A percentile compares a stretch with the other conserved stretches of the same genome.
Conservation (phyloP, 2,888 invertebrate species). For the Xiphydria camelus region DNA sequence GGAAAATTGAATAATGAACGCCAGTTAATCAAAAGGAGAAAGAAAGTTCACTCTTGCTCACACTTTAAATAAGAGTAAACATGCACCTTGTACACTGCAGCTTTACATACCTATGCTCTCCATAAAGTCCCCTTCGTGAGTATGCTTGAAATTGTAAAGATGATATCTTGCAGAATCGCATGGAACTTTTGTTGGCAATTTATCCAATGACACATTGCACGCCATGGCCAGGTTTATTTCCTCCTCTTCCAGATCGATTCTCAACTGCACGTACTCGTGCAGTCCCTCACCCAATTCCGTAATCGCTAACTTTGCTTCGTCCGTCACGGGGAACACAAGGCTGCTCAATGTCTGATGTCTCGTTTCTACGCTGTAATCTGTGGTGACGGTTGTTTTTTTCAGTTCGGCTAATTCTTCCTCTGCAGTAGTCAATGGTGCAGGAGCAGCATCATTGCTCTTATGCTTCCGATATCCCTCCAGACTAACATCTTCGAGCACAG, state of each 20-base stretch:
- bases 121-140: conserved; percentile 88
- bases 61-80: no score
- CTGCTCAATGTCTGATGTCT: conserved; percentile 90
- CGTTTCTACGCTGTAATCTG: conserved; percentile 79
- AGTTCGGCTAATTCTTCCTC: conserved; percentile 85
- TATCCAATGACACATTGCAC: conserved; percentile 68
- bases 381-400: conserved; percentile 67
- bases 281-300: conserved; percentile 72
- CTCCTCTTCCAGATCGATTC: conserved; percentile 86
- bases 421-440: conserved; percentile 86
- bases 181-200: conserved; percentile 80
- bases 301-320: conserved; percentile 77
- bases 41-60: no score
- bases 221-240: conserved; percentile 81
- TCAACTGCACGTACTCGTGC: conserved; percentile 88
- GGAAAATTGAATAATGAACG: conserved; percentile 1
- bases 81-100: no score
- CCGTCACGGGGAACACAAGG: conserved; percentile 85
- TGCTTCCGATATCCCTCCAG: conserved; percentile 82
- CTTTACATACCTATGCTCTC: conserved; percentile 77
- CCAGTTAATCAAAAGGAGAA: no score
- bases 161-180: conserved; percentile 88
- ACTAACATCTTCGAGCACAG: conserved; percentile 78
- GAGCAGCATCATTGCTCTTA: conserved; percentile 75
- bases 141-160: conserved; percentile 86